Base-by-base conservation (phyloP, 1,140 invertebrate genomes). In the Drosophila sechellia region DNA sequence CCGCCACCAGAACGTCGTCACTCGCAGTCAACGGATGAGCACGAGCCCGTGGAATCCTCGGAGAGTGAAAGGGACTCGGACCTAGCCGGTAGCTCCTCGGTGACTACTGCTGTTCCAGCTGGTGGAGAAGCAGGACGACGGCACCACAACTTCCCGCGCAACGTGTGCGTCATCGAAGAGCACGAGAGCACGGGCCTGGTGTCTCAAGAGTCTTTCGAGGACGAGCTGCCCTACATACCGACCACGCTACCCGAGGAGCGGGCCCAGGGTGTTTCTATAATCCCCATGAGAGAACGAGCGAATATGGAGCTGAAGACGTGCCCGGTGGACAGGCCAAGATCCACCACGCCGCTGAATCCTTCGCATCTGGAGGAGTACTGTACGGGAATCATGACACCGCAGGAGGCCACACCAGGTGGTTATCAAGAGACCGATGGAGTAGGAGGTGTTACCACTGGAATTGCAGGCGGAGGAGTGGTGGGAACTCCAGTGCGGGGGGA, bases 221-320 rank as follows among this genome's bases (percentile, higher is more conserved):
- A 97, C 58, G 97, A 97, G 93, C 93, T 97, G 79, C 97, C 97
- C 1, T 97, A 96, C 83, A 95, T 97, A 68, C 96, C 96, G 42
- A 97, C 97, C 4, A 97, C 96, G 37, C 92, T 97, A 58, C 96
- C 97, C 13, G 93, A 95, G 86, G 97, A 97, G 93, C 95, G 96
- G 48, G 96, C 96, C 6, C 94, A 96, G 45, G 96, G 95, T 13
- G 93, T 97, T 56, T 96, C 96, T 1, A 96, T 97, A 58, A 94
- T 97, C 46, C 96, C 97, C 20, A 94, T 97, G 46, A 96, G 95
- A 80, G 95, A 97, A 90, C 93, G 97, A 54, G 94, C 95, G 34
- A 93, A 93, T 27, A 93, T 93, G 77, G 94, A 95, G 90, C 94
- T 95, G 20, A 96, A 94, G 70, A 97, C 96, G n/a, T 97, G 95